Base-by-base conservation (phyloP, 2,113 vertebrate species). In the Haemorhous mexicanus region DNA sequence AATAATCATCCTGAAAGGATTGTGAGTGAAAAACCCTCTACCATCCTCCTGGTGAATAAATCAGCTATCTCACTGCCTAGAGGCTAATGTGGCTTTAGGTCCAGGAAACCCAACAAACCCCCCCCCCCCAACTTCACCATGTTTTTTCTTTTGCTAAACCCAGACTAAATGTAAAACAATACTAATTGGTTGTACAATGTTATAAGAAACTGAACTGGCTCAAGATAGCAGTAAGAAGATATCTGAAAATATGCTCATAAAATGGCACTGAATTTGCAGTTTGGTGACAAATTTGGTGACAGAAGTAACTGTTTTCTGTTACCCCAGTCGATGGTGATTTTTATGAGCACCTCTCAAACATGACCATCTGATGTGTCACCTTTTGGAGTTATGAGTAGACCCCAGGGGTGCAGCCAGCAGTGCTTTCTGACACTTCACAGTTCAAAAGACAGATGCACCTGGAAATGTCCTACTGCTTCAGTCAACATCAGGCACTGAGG, bases 401-500 rank as follows among this genome's bases (percentile, higher is more conserved):
- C 21, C 24, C 55, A n/a, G 44, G 46, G 23, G 37, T 67, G 55
- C 64, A 74, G 21, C 39, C 78, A 41, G 63, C 35, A 43, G 33
- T 39, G 70, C 74, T 76, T 85, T 59, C 79, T 85, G 68, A 80
- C 53, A 43, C 19, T 4, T 22, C n/a, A 14, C 37, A 47, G 35
- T 22, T 76, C 1, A 7, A 83, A 83, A 28, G 33, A 58, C 26
- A 56, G 49, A 44, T 12, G 16, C 28, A 47, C 0, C 0, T 47
- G 61, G 66, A 63, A 87, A 82, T 14, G 11, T 53, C 39, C 44
- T n/a, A 4, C 27, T 75, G 62, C 73, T 81, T 70, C 70, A 67
- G 56, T n/a, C 73, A 33, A 0, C 2, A 2, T 6, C 44, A 30
- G 50, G 22, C 67, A 61, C 19, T 0, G 5, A 72, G 55, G 32